Evolutionary conservation across 2,888 invertebrate species (phyloP).

Genomic region (Ophion slaviceki): DNA sequence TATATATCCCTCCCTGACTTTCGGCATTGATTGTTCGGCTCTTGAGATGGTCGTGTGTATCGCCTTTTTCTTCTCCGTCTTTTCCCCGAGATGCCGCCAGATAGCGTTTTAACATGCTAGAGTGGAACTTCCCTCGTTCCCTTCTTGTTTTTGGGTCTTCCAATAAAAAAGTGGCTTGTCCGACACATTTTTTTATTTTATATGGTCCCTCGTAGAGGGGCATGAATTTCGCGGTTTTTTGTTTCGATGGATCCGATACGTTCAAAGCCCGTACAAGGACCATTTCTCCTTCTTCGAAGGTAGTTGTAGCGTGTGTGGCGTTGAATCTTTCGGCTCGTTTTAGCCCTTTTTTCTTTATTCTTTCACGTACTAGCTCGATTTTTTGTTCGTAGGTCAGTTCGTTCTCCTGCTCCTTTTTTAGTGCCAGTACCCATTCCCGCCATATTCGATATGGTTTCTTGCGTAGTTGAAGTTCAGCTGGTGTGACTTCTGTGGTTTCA

Average conservation of each 20-base stretch:
- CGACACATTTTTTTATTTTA: slow-evolving; percentile 1
- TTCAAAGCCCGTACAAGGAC: neutral
- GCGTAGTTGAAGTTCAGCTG: neutral
- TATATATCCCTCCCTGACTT: neutral
- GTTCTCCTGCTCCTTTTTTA: neutral
- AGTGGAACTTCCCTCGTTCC: slow-evolving; percentile 33
- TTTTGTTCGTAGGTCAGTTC: neutral
- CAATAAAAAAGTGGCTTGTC: neutral
- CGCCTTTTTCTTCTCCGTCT: neutral
- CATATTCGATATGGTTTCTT: slow-evolving; percentile 27
- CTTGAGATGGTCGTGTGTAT: neutral
- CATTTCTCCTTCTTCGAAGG: neutral
- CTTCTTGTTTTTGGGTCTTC: neutral
- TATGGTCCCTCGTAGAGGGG: slow-evolving; percentile 22
- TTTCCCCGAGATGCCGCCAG: neutral
- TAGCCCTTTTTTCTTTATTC: slow-evolving; percentile 9
- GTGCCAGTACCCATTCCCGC: neutral
- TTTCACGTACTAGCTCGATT: neutral
- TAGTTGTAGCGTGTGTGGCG: neutral
- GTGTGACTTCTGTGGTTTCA: slow-evolving; percentile 3
- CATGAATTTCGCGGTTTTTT: neutral
- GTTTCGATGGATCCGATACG: neutral
- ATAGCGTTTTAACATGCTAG: neutral
- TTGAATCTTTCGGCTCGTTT: slow-evolving; percentile 13
- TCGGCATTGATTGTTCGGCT: neutral